Percentiles rank a stretch among this genome's conserved stretches.
phyloP scores from a whole-genome alignment of 2,888 invertebrate genomes.

The Drosophila ustulata region DNA sequence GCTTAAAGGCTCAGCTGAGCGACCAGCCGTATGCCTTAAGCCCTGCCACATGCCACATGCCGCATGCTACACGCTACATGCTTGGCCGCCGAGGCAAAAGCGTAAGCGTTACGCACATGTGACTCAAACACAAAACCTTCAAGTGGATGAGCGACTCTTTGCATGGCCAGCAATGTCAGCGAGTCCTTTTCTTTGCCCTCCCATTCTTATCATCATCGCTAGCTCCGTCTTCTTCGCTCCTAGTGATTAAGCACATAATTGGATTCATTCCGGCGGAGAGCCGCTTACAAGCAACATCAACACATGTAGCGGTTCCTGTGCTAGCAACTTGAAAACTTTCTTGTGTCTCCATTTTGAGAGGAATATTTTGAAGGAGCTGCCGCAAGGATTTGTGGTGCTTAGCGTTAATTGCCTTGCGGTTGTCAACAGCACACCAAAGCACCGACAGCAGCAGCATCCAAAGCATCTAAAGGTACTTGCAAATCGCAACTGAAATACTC shows the following conservation, averaged over 20 bases:
- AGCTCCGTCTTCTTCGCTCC: slow-evolving; percentile 32
- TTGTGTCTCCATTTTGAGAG: slow-evolving; percentile 38
- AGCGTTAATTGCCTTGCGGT: slow-evolving; percentile 79
- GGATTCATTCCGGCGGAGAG: slow-evolving; percentile 73
- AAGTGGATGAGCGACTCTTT: slow-evolving; percentile 41
- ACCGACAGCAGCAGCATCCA: slow-evolving; percentile 13
- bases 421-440: slow-evolving; percentile 48
- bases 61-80: slow-evolving; percentile 36
- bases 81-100: slow-evolving; percentile 17
- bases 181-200: slow-evolving; percentile 34
- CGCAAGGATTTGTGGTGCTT: slow-evolving; percentile 75
- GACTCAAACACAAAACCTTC: slow-evolving; percentile 44
- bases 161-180: slow-evolving; percentile 60
- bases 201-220: slow-evolving; percentile 5
- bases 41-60: slow-evolving; percentile 69
- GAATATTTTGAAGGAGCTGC: slow-evolving; percentile 67
- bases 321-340: slow-evolving; percentile 54
- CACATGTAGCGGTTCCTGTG: slow-evolving; percentile 50
- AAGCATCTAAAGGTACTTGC: slow-evolving; percentile 14
- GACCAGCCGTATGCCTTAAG: slow-evolving; percentile 76
- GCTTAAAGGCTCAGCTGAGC: slow-evolving; percentile 75
- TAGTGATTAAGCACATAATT: slow-evolving; percentile 83
- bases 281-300: slow-evolving; percentile 57
- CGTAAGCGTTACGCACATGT: slow-evolving; percentile 48
- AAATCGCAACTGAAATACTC: slow-evolving; percentile 4